Percentiles rank a stretch among this genome's conserved stretches.
Conservation (phyloP, 2,113 vertebrate genomes). For the Arizona elegans region DNA sequence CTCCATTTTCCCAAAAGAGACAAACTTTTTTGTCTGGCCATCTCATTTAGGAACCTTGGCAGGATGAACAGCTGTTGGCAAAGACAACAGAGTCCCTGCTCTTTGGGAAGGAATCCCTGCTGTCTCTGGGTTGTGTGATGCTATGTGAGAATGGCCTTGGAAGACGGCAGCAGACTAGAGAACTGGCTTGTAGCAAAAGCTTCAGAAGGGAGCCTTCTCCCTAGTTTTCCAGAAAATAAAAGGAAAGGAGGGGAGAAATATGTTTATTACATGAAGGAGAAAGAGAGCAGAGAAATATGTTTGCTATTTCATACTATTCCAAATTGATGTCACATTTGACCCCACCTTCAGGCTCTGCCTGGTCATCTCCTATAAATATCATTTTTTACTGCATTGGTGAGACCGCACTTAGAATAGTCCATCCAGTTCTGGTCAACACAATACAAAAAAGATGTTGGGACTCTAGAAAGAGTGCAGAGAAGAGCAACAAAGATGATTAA, state of each 20-base stretch:
- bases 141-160: background rate
- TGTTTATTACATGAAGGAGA: background rate
- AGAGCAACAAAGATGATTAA: background rate
- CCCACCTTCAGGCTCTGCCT: background rate
- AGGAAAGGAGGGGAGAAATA: background rate
- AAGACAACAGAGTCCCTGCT: background rate
- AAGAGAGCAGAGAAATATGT: background rate
- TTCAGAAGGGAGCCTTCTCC: background rate
- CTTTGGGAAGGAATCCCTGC: background rate
- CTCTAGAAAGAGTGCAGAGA: background rate
- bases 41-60: background rate
- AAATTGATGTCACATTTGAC: background rate
- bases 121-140: background rate
- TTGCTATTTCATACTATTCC: background rate
- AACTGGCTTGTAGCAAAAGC: background rate
- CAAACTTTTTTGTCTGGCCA: background rate
- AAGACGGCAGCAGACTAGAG: background rate
- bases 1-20: background rate
- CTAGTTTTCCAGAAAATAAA: background rate
- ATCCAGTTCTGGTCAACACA: background rate
- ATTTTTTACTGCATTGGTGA: background rate
- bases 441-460: background rate
- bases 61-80: background rate
- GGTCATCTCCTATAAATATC: background rate
- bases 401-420: background rate